Evolutionary conservation across 2,888 invertebrate species (phyloP).

Genomic region (Scaeva pyrastri): DNA sequence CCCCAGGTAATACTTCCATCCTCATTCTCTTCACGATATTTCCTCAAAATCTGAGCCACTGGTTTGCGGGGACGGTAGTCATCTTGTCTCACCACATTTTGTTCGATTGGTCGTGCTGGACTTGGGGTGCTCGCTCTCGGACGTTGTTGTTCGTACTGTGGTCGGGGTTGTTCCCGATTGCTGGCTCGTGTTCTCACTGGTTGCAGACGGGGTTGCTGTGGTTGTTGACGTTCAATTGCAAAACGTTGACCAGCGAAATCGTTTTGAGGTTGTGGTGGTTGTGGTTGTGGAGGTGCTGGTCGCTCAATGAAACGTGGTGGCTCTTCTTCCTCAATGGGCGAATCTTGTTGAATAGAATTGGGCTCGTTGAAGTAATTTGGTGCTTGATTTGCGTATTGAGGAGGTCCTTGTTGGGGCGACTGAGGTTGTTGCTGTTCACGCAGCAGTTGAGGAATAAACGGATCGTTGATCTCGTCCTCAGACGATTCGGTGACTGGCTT

Average conservation of each 20-base stretch:
- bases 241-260: conserved; percentile 81
- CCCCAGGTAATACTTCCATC: conserved; percentile 94
- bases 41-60: conserved; percentile 88
- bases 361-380: conserved; percentile 81
- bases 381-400: conserved; percentile 79
- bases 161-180: conserved; percentile 83
- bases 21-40: conserved; percentile 90
- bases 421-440: conserved; percentile 83
- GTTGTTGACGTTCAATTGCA: conserved; percentile 79
- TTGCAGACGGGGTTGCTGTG: conserved; percentile 77
- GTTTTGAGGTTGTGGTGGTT: conserved; percentile 79
- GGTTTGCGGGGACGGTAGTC: conserved; percentile 86
- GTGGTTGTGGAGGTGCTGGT: conserved; percentile 77
- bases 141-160: conserved; percentile 84
- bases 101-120: conserved; percentile 82
- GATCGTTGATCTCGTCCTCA: conserved; percentile 86
- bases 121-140: conserved; percentile 78
- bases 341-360: conserved; percentile 83
- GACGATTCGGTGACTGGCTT: conserved; percentile 89
- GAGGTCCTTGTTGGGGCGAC: conserved; percentile 81
- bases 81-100: conserved; percentile 76
- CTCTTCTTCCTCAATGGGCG: conserved; percentile 81
- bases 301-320: conserved; percentile 81
- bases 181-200: conserved; percentile 61
- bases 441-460: conserved; percentile 84